Conservation (phyloP, 37 sponge, comb jelly and placozoan genomes). For the Eunapius fragilis region DNA sequence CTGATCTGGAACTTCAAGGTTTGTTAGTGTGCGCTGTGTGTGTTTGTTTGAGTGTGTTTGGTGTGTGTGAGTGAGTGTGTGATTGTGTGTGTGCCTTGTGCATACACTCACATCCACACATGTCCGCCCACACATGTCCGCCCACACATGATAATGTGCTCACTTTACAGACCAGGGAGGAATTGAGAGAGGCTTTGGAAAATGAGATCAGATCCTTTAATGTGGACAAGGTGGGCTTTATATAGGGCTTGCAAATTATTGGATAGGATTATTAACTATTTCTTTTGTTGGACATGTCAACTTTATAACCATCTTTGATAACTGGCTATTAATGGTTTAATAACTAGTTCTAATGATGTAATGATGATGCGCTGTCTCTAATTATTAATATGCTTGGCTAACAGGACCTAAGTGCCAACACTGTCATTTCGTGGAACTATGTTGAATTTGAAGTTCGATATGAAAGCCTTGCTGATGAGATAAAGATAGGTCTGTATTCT, state of each 20-base stretch:
- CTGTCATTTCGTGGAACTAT: constrained; percentile 94
- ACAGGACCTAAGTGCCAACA: constrained; percentile 86
- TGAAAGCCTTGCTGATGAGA: constrained; percentile 94
- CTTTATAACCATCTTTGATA: too few species aligned
- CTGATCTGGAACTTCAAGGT: constrained; percentile 99
- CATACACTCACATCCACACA: too few species aligned
- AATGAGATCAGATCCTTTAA: constrained; percentile 94
- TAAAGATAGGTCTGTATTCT: constrained; percentile 77
- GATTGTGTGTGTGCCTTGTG: too few species aligned
- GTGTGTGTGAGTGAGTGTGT: too few species aligned
- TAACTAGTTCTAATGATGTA: not conserved
- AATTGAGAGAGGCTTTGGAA: constrained; percentile 94
- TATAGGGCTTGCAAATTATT: not conserved
- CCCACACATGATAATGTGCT: not conserved
- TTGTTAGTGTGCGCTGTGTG: too few species aligned
- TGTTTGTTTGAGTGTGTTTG: too few species aligned
- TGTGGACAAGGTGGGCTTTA: constrained; percentile 76
- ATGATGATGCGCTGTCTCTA: not conserved
- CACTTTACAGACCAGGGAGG: constrained; percentile 89
- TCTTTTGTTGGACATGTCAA: not conserved
- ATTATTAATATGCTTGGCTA: not conserved
- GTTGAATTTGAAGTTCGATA: constrained; percentile 98
- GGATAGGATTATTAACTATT: too few species aligned
- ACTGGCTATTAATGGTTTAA: not conserved
- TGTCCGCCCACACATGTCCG: not conserved